Evolutionary conservation across 2,888 invertebrate species (phyloP).

Genomic region (Muschampia plurimacula): DNA sequence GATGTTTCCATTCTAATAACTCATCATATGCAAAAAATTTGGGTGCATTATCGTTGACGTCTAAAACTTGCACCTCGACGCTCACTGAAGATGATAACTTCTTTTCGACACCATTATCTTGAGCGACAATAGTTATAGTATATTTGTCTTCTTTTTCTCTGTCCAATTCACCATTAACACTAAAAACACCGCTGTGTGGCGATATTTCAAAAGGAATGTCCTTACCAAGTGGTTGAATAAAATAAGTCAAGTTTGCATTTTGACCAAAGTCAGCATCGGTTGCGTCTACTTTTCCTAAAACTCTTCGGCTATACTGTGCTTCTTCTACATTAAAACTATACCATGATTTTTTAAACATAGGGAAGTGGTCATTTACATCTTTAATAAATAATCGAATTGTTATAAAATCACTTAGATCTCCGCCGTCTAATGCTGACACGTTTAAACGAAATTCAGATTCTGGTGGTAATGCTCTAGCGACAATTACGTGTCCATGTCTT

Average conservation of each 20-base stretch:
- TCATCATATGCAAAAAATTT: conserved; percentile 92
- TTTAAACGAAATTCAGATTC: conserved; percentile 91
- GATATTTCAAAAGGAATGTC: conserved; percentile 89
- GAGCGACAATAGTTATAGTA: conserved; percentile 89
- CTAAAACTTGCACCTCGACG: conserved; percentile 92
- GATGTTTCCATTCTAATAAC: conserved; percentile 77
- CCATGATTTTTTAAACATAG: conserved; percentile 92
- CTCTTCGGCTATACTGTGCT: conserved; percentile 89
- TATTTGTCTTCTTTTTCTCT: conserved; percentile 90
- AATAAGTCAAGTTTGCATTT: conserved; percentile 91
- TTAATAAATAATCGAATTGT: conserved; percentile 90
- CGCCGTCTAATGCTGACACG: conserved; percentile 91
- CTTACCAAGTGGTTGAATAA: conserved; percentile 78
- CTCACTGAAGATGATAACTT: conserved; percentile 90
- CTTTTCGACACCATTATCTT: conserved; percentile 88
- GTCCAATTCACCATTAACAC: conserved; percentile 91
- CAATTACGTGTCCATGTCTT: conserved; percentile 90
- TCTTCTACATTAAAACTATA: conserved; percentile 94
- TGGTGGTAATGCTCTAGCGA: conserved; percentile 89
- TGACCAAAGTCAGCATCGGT: conserved; percentile 89
- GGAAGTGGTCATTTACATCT: conserved; percentile 94
- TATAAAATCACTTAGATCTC: conserved; percentile 89
- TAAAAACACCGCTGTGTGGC: conserved; percentile 88
- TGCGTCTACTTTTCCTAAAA: conserved; percentile 90
- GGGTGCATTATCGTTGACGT: conserved; percentile 94